Evolutionary conservation across 2,888 invertebrate species (phyloP), one percentile per base, ranked within the genome.

Genomic region (Torymus tubicola): DNA sequence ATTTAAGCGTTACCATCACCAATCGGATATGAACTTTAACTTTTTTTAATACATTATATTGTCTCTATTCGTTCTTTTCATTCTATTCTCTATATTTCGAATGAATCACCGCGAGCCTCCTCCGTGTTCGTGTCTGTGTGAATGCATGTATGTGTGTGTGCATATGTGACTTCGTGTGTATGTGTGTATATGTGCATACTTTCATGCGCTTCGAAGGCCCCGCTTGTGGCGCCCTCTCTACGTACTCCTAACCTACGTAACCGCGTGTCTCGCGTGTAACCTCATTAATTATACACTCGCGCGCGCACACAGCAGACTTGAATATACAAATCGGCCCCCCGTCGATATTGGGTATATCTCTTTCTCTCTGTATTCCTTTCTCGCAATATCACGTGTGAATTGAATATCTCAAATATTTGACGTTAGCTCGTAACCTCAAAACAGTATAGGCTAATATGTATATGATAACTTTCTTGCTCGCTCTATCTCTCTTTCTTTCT

Each of bases 151-250:
- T 42, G 42, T 31, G 31, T 42, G n/a, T 58, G 57, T 18, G 16
- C 31, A 13, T 55, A 50, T 12, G 12, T 24, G n/a, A 50, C 65
- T 21, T 11, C 67, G 18, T 67, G 21, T 21, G n/a, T 67, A n/a
- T 21, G n/a, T 31, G 31, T 63, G n/a, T 72, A 63, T 79, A 42
- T 76, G 21, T 76, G 63, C 64, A 78, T 81, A 81, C 81, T 81
- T 81, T 81, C 81, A 81, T 81, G 70, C 77, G 78, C 73, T 70
- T 81, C 14, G 76, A 80, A 61, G 70, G 76, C 68, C 57, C 68
- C 76, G 50, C 79, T 72, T 50, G 79, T 61, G 72, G 76, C 76
- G 80, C 76, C 76, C 67, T 76, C 76, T 75, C 65, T 71, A 67
- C 55, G 60, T 52, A 14, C 61, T 8, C 42, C 73, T 74, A 79